A percentile compares a stretch with the other conserved stretches of the same genome.
phyloP scores from a whole-genome alignment of 2,888 invertebrate species.

The Hirtodrosophila histrioides region DNA sequence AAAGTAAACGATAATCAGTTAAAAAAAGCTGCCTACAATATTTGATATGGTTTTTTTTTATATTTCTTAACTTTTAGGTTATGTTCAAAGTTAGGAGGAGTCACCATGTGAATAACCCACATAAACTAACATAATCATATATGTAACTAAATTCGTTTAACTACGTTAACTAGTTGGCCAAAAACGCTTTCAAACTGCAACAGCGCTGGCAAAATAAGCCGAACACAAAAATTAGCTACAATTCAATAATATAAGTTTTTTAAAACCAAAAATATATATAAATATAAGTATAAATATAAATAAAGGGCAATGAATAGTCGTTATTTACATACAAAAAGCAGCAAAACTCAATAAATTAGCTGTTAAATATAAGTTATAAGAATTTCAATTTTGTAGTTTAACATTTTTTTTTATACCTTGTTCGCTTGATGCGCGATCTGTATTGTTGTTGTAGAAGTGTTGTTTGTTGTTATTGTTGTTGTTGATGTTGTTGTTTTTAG shows the following conservation, averaged over 20 bases:
- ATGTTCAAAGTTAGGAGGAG: slow-evolving; percentile 2
- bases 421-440: slow-evolving; percentile 84
- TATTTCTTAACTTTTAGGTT: background rate
- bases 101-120: slow-evolving; percentile 10
- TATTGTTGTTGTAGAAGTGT: slow-evolving; percentile 52
- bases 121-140: slow-evolving; percentile 26
- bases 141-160: slow-evolving; percentile 29
- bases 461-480: slow-evolving; percentile 50
- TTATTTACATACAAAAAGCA: slow-evolving; percentile 59
- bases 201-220: slow-evolving; percentile 53
- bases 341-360: slow-evolving; percentile 43
- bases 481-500: slow-evolving; percentile 38
- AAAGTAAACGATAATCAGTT: slow-evolving; percentile 17
- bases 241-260: slow-evolving; percentile 5
- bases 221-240: slow-evolving; percentile 46
- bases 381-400: slow-evolving; percentile 66
- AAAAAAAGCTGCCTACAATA: slow-evolving; percentile 43
- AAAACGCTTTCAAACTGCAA: slow-evolving; percentile 45
- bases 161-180: slow-evolving; percentile 54
- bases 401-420: slow-evolving; percentile 82
- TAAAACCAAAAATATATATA: background rate
- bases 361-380: slow-evolving; percentile 48
- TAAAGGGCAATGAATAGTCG: slow-evolving; percentile 3
- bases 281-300: slow-evolving; percentile 21
- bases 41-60: background rate